Conservation (phyloP, 2,113 vertebrate genomes). For the Colinus virginianus region DNA sequence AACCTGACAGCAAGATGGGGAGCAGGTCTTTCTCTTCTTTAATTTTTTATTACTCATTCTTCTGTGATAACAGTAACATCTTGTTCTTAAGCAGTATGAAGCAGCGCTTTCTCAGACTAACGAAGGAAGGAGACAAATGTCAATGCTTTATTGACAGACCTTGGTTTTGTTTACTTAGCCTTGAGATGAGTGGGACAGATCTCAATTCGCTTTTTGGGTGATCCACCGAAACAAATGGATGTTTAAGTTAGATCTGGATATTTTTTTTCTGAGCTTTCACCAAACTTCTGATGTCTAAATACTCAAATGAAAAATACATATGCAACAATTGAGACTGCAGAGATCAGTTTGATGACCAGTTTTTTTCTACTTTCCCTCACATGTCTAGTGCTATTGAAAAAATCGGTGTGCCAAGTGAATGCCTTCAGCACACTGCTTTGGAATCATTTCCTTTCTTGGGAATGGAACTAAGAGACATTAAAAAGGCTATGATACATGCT, state of each 20-base stretch:
- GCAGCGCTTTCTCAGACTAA: not conserved
- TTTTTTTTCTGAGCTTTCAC: not conserved
- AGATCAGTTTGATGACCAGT: not conserved
- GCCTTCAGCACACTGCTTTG: not conserved
- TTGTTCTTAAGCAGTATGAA: not conserved
- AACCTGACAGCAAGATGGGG: not conserved
- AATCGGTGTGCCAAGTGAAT: rapidly evolving
- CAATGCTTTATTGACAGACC: not conserved
- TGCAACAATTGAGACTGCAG: not conserved
- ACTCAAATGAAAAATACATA: not conserved
- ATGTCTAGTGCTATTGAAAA: not conserved
- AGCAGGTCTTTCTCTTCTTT: not conserved
- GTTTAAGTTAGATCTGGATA: not conserved
- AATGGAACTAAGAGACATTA: no score
- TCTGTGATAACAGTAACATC: not conserved
- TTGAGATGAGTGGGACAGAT: not conserved
- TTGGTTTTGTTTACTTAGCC: not conserved
- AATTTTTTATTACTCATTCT: not conserved
- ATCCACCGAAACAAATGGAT: not conserved
- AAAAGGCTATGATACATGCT: not conserved
- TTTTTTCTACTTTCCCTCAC: not conserved
- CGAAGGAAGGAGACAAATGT: not conserved
- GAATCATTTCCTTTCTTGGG: not conserved
- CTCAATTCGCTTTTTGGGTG: rapidly evolving
- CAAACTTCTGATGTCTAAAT: not conserved